phyloP scores from a whole-genome alignment of 2,888 invertebrate species.

The Aphelenchoides bicaudatus region DNA sequence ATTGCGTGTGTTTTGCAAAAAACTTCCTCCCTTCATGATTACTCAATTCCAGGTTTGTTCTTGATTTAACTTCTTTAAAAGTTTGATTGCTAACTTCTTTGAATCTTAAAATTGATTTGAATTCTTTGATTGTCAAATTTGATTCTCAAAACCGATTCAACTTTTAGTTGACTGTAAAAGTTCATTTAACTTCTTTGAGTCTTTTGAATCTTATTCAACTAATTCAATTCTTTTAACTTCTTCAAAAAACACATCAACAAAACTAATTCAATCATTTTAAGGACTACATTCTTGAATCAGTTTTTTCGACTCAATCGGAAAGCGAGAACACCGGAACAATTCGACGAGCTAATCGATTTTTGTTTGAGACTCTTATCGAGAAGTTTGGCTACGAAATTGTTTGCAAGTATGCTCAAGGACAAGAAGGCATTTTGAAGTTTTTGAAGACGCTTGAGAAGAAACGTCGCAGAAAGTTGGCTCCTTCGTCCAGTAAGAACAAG shows the following conservation, averaged over 20 bases:
- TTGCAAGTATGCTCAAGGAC: conserved; percentile 33
- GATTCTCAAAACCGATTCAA: too few relatives aligned
- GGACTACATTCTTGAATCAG: conserved; percentile 45
- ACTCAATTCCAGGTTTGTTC: conserved; percentile 45
- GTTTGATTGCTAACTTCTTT: too few relatives aligned
- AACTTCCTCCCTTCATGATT: conserved; percentile 49
- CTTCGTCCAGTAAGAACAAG: conserved; percentile 14
- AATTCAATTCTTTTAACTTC: conserved; percentile 5
- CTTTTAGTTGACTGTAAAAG: too few relatives aligned
- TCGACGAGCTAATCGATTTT: conserved; percentile 51
- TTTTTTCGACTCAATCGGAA: conserved; percentile 45
- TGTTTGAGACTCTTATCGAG: conserved; percentile 53
- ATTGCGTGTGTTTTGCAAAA: conserved; percentile 48
- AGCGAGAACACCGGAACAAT: conserved; percentile 43
- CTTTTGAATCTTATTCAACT: not conserved
- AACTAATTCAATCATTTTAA: conserved; percentile 23
- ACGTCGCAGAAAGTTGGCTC: conserved; percentile 22
- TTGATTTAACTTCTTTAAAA: conserved; percentile 6
- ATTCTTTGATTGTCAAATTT: too few relatives aligned
- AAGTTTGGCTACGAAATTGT: conserved; percentile 46
- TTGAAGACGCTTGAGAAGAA: conserved; percentile 51
- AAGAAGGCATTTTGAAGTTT: conserved; percentile 48
- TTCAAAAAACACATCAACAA: not conserved
- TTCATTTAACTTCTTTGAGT: not conserved
- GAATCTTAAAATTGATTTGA: too few relatives aligned